A percentile compares a stretch with the other conserved stretches of the same genome.
These are phyloP conservation scores for Helobdella robusta DNA, from an alignment of 2,888 invertebrate genomes.

Conservation along the genomic window DNA sequence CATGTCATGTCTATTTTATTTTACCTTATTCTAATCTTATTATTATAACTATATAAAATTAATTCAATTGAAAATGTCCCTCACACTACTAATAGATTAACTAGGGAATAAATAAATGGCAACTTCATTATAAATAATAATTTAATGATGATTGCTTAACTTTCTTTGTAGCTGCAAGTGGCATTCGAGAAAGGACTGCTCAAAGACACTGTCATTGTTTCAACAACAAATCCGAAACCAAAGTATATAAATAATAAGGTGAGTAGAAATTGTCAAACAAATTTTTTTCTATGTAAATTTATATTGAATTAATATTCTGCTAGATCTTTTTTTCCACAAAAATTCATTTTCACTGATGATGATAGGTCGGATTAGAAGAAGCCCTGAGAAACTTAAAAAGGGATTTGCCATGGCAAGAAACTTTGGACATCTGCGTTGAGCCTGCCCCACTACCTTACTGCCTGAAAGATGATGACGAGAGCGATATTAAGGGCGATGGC, in stretches of 20 bases:
- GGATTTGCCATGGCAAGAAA: conserved; percentile 74
- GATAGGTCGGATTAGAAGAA: conserved; percentile 57
- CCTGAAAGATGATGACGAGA: conserved; percentile 31
- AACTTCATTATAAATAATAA: too few relatives aligned
- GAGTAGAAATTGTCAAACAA: conserved; percentile 47
- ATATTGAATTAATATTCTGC: background rate
- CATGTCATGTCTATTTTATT: too few relatives aligned
- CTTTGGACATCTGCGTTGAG: conserved; percentile 65
- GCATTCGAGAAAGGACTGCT: conserved; percentile 75
- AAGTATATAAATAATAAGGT: conserved; percentile 61
- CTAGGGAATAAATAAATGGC: too few relatives aligned
- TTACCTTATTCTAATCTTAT: background rate
- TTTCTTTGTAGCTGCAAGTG: conserved; percentile 71
- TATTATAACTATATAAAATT: background rate
- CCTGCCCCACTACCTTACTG: conserved; percentile 58
- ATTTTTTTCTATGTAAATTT: background rate
- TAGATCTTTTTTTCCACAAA: background rate
- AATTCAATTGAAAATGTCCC: background rate
- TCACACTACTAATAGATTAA: too few relatives aligned
- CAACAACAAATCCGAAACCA: conserved; percentile 60
- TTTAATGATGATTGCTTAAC: too few relatives aligned
- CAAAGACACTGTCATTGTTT: conserved; percentile 52
- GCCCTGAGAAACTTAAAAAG: conserved; percentile 65
- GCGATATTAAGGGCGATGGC: conserved; percentile 8
- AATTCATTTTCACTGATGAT: background rate